A percentile compares a stretch with the other conserved stretches of the same genome.
Conservation (phyloP, 2,888 invertebrate genomes). For the Andrena praecox region DNA sequence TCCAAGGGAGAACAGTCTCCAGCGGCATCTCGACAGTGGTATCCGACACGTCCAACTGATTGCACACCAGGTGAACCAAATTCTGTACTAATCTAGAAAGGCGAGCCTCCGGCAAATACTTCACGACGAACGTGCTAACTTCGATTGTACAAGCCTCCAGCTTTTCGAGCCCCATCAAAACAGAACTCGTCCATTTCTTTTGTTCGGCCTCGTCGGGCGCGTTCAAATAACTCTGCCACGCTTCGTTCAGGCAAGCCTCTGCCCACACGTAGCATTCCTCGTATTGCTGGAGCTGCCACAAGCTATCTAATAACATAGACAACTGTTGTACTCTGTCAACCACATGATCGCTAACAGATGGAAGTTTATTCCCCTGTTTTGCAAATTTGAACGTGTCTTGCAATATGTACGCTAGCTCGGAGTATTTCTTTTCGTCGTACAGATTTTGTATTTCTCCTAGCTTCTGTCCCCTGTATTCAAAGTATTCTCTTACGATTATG, state of each 20-base stretch:
- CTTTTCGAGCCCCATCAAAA: slow-evolving; percentile 85
- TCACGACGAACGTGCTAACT: slow-evolving; percentile 86
- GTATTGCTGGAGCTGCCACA: slow-evolving; percentile 88
- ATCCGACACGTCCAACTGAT: slow-evolving; percentile 91
- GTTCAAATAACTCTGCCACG: slow-evolving; percentile 88
- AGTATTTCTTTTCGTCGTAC: slow-evolving; percentile 88
- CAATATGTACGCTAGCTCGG: slow-evolving; percentile 89
- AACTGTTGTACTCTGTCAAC: slow-evolving; percentile 86
- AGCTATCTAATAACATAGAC: slow-evolving; percentile 88
- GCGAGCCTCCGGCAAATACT: slow-evolving; percentile 87
- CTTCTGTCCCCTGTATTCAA: slow-evolving; percentile 84
- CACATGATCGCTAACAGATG: slow-evolving; percentile 70
- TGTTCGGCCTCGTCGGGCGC: slow-evolving; percentile 83
- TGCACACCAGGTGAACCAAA: slow-evolving; percentile 91
- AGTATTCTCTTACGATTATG: background rate
- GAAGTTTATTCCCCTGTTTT: slow-evolving; percentile 78
- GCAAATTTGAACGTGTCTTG: slow-evolving; percentile 89
- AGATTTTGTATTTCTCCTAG: slow-evolving; percentile 89
- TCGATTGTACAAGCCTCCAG: slow-evolving; percentile 86
- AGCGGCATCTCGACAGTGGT: slow-evolving; percentile 88
- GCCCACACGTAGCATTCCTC: slow-evolving; percentile 91
- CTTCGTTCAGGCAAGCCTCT: slow-evolving; percentile 91
- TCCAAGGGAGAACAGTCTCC: slow-evolving; percentile 92
- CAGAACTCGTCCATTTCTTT: slow-evolving; percentile 85
- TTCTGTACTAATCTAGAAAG: slow-evolving; percentile 90